Evolutionary conservation across 1,140 invertebrate species (phyloP), one percentile per base, ranked within the genome.

Genomic region (Lepidurus packardi): DNA sequence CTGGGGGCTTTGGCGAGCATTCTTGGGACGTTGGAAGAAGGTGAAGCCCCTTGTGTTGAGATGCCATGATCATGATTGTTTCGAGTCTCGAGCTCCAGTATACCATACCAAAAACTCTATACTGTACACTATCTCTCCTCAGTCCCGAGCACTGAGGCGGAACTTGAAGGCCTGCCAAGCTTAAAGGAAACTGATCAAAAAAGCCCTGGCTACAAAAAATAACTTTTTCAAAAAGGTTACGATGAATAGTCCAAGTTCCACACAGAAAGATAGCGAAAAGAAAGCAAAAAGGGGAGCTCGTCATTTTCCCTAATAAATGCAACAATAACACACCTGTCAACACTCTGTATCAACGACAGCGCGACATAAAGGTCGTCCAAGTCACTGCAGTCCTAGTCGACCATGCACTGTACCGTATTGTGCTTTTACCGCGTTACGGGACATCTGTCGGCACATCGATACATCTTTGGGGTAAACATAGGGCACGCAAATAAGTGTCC

Each of bases 61-160:
- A 65, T 65, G 53, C 53, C 53, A 65, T 65, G 53, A 65, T 65
- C 53, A 65, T 65, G 53, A 65, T 65, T 65, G 53, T 65, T 21
- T 65, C 53, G 53, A 21, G 53, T 65, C 21, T 65, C 13, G 53
- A 65, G 53, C 21, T 21, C 21, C 53, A 21, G 53, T 13, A 65
- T 34, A 34, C 34, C 34, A 34, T 65, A 65, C 53, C 53, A 65
- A 65, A 65, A 21, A 34, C 34, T 34, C 34, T 34, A 34, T 34
- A 34, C 34, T 34, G 34, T 34, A 34, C 34, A 34, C 34, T 34
- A 34, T 34, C 34, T 34, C 34, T 34, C 34, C 34, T 34, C 34
- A 4, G 34, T n/a, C 8, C 16, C 16, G 21, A 21, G 53, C 53
- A 65, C 53, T 21, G 53, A 65, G 53, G 53, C 53, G 53, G 53